Evolutionary conservation across 2,888 invertebrate genomes (phyloP), one percentile per base, ranked within the genome.

Genomic region (Epicampocera succincta): DNA sequence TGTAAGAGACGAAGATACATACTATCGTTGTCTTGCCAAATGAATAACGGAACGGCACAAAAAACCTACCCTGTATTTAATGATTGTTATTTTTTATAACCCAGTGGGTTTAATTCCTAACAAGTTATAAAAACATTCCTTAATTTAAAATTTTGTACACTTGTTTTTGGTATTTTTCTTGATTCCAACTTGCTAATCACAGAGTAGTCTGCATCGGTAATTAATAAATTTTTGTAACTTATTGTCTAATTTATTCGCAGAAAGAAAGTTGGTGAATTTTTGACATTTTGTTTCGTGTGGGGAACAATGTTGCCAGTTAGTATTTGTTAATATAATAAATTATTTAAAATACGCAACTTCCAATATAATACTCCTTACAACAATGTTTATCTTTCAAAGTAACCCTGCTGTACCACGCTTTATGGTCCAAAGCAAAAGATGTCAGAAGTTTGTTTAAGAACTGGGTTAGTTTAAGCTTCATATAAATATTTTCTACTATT

Each of bases 271-370:
- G 33, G 12, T 21, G 8, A 13, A 54, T 19, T 58, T 71, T 72
- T 78, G 77, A 78, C 71, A 65, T 58, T 77, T 65, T 21, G 19
- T 44, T 72, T 78, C 72, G 77, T 65, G 65, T 71, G 56, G 71
- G 42, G 65, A 58, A 63, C 38, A 40, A 44, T 9, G 48, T n/a
- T 46, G 21, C 9, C 40, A 6, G 3, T 15, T 9, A 40, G 71
- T 25, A 50, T 60, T 72, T 50, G 13, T n/a, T n/a, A n/a, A n/a
- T n/a, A n/a, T n/a, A n/a, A n/a, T n/a, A n/a, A n/a, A n/a, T n/a
- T n/a, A n/a, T n/a, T n/a, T n/a, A n/a, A n/a, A n/a, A n/a, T n/a
- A n/a, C n/a, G n/a, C n/a, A n/a, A n/a, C n/a, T n/a, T n/a, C n/a
- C n/a, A n/a, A n/a, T n/a, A n/a, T n/a, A n/a, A n/a, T n/a, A n/a